phyloP scores from a whole-genome alignment of 2,797 vertebrate genomes.

The Lates japonicus region DNA sequence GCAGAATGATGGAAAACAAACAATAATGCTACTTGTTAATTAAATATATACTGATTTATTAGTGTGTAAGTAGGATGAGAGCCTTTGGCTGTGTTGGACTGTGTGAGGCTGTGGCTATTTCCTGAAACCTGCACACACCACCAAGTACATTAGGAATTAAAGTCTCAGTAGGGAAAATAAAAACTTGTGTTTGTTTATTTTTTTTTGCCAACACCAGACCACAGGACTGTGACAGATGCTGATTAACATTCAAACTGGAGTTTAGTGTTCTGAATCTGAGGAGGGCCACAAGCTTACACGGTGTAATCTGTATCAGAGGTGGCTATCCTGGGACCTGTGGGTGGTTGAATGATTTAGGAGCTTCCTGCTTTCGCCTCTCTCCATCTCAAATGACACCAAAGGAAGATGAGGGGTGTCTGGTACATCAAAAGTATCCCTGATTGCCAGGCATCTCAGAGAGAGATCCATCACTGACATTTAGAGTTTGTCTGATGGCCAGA shows the following conservation, averaged over 20 bases:
- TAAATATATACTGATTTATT: neutral
- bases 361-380: slow-evolving; percentile 53
- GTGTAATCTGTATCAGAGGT: slow-evolving; percentile 17
- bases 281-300: slow-evolving; percentile 19
- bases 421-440: slow-evolving; percentile 76
- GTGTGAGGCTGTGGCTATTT: neutral
- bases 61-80: neutral
- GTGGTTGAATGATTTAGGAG: slow-evolving; percentile 70
- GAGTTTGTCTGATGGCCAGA: slow-evolving; percentile 76
- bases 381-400: slow-evolving; percentile 68
- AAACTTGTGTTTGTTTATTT: neutral
- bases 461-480: slow-evolving; percentile 82
- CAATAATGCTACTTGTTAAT: no score
- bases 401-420: slow-evolving; percentile 68
- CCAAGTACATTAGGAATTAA: neutral
- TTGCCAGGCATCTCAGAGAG: slow-evolving; percentile 67
- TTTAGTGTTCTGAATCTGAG: slow-evolving; percentile 3
- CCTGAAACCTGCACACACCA: neutral
- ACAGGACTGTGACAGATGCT: neutral
- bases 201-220: neutral
- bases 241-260: neutral
- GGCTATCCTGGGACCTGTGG: slow-evolving; percentile 43
- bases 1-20: no score
- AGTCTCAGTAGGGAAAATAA: neutral
- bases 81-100: no score